Evolutionary conservation across 2,888 invertebrate genomes (phyloP), one percentile per base, ranked within the genome.

Genomic region (Antheraea yamamai): DNA sequence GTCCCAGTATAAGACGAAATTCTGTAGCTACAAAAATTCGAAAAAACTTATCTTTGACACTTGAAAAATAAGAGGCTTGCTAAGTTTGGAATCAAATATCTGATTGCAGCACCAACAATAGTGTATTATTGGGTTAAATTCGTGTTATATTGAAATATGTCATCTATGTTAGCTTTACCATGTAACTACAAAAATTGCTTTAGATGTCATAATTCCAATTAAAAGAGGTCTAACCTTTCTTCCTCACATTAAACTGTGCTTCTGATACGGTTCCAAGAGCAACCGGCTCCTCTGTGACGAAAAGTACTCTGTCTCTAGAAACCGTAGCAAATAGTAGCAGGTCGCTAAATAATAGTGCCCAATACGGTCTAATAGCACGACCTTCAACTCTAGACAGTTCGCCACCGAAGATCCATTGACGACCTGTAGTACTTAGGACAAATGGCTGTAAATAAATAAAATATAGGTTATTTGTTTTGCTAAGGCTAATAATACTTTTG

Each of bases 341-440:
- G 89, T 98, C 98, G 81, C 97, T 97, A 88, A 98, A 97, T 72
- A 98, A 95, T 76, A 98, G 92, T 0, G 98, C 97, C 98, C 98
- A 98, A 87, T 97, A 98, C 0, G 98, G 97, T 78, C 97, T 96
- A 47, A 97, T 95, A 2, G 97, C 96, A 72, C 98, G 95, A 0
- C 98, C 98, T 92, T 98, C 98, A 2, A 98, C 97, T 79, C 97
- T 96, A 18, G 97, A 97, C 51, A 98, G 91, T 83, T 98, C 98
- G 0, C 98, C 98, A 8, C 98, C 98, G 83, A 98, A 98, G 76
- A 98, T 97, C 98, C 98, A 98, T 89, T 98, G 98, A 74, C 98
- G 96, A 47, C 98, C 98, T 74, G 97, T 97, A 82, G 97, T 97
- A 84, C 97, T 97, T 88, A 98, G 93, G 74, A 97, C 97, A 89